Conservation (phyloP, 2,888 invertebrate species). For the Epinotia bilunana region DNA sequence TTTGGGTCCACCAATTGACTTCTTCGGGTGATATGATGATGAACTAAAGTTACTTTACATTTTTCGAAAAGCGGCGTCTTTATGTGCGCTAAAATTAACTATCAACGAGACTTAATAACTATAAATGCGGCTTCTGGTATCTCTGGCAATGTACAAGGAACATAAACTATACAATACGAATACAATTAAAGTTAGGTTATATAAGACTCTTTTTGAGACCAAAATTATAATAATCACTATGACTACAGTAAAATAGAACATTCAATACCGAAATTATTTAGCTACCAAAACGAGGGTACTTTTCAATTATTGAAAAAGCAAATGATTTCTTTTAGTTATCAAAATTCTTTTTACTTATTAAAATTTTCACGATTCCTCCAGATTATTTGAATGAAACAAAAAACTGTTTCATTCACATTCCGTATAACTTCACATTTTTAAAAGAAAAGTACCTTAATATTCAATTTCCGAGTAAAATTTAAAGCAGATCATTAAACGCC, state of each 20-base stretch:
- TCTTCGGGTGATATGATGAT: too few relatives aligned
- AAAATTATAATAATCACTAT: not conserved
- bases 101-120: slow-evolving; percentile 48
- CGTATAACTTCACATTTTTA: not conserved
- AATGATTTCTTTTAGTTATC: too few relatives aligned
- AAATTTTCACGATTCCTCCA: too few relatives aligned
- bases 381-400: too few relatives aligned
- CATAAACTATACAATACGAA: slow-evolving; percentile 23
- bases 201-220: slow-evolving; percentile 5
- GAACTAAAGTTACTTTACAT: too few relatives aligned
- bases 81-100: not conserved
- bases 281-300: not conserved
- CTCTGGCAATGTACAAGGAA: slow-evolving; percentile 69
- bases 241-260: not conserved
- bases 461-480: not conserved
- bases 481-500: slow-evolving; percentile 4
- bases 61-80: not conserved
- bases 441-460: not conserved
- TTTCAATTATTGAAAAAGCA: not conserved
- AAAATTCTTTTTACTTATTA: too few relatives aligned
- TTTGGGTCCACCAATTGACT: too few relatives aligned
- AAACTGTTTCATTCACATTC: too few relatives aligned
- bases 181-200: not conserved
- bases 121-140: slow-evolving; percentile 81
- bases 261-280: not conserved